Evolutionary conservation across 2,888 invertebrate species (phyloP).

Genomic region (Ommatoiulus sabulosus): DNA sequence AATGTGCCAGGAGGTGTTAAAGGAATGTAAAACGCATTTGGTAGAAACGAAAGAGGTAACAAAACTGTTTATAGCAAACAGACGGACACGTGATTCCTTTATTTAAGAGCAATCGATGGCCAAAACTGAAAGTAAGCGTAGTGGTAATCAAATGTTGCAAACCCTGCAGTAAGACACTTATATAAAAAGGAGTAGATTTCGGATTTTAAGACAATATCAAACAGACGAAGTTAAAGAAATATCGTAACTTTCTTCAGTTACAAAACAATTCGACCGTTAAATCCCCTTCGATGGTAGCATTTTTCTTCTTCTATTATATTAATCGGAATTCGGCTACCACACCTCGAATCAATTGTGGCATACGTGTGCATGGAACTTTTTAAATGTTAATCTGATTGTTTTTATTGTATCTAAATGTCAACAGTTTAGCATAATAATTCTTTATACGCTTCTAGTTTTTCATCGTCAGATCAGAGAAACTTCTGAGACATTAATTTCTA

Average conservation of each 20-base stretch:
- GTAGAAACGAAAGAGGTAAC: not conserved
- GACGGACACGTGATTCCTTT: not conserved
- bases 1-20: not conserved
- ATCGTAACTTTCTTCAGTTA: slow-evolving; percentile 16
- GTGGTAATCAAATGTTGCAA: not conserved
- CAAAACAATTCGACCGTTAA: not conserved
- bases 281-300: not conserved
- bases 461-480: no score
- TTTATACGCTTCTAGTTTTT: no score
- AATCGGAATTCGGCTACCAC: not conserved
- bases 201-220: slow-evolving; percentile 11
- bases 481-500: no score
- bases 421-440: no score
- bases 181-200: not conserved
- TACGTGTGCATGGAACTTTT: no score
- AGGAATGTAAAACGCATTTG: not conserved
- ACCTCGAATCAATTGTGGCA: no score
- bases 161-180: not conserved
- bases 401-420: no score
- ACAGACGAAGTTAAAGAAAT: not conserved
- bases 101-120: slow-evolving; percentile 16
- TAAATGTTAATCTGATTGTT: no score
- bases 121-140: slow-evolving; percentile 20
- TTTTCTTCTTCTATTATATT: not conserved
- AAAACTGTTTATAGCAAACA: not conserved